Base-by-base conservation (phyloP, 2,888 invertebrate species). In the Apotomis turbidana region DNA sequence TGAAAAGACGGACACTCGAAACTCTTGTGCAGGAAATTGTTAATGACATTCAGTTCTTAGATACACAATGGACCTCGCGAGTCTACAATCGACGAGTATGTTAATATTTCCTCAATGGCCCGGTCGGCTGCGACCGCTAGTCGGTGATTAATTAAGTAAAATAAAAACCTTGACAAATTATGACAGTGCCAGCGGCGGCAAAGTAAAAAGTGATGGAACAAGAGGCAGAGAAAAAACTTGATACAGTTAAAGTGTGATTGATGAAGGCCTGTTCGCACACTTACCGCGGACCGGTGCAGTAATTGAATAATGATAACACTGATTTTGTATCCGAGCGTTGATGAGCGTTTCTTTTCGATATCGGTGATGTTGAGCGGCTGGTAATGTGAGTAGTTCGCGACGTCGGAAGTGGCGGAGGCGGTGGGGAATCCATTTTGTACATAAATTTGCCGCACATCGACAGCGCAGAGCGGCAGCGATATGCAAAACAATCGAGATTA, bases 221-320 rank as follows among this genome's bases (percentile, higher is more conserved):
- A 81, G 80, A 85, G 85, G 83, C 80, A 77, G 75, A 74, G 76
- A 79, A 89, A 89, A 90, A 90, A 86, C 88, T 82, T 87, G 90
- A 88, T 91, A 92, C 90, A 91, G 88, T 91, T 93, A 90, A 92
- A 91, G 83, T 90, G 87, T 92, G 93, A 93, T 93, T 92, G 90
- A 93, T 93, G 90, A 82, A 83, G 75, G 75, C 76, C 78, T 81
- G 85, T 83, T 84, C 83, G 84, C 87, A 79, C 83, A 85, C 87
- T 85, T 81, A 82, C 80, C 85, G 85, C 86, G 85, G 85, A 86
- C 83, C 82, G 78, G 74, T 55, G 69, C 68, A 74, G 82, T 90
- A 91, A 92, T 92, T 92, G 90, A 92, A 91, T 91, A 89, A 89
- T 85, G 86, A 84, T 85, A 86, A 87, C 85, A 87, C 87, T 85